Evolutionary conservation across 2,113 vertebrate genomes (phyloP), one percentile per base, ranked within the genome.

Genomic region (Colaptes auratus): DNA sequence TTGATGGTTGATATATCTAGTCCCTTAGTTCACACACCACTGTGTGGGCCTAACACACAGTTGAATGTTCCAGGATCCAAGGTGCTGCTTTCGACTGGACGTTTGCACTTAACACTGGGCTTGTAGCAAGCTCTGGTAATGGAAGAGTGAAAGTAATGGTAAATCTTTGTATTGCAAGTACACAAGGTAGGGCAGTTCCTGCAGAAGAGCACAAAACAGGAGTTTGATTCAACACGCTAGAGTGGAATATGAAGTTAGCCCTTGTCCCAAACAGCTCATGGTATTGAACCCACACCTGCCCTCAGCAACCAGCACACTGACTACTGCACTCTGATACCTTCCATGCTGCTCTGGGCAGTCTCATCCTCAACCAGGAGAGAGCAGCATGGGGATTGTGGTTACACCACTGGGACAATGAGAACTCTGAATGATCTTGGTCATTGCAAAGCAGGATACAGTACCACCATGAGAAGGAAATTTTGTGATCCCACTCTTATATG

Each of bases 11-110:
- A 53, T n/a, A 36, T 28, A 27, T 27, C 23, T 11, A 80, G 50
- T 39, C 50, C 58, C 27, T 72, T 44, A 48, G 44, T 59, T 74
- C 50, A 87, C 25, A 25, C 1, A 2, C n/a, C 16, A 7, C 10
- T 80, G 63, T 50, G 30, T 42, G 21, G 30, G 17, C 24, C 50
- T 28, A 20, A 28, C 1, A 0, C 0, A 0, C 7, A 64, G 20
- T 27, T 52, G 31, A 56, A 48, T 7, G 23, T 44, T 44, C 16
- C 13, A 67, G 42, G 7, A 4, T n/a, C 16, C n/a, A 48, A 70
- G 24, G 9, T 10, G 31, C 27, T 73, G 31, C 23, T 78, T 82
- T 56, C 28, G 60, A 16, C 31, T 63, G 33, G 27, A 66, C 18
- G 27, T 35, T 23, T 73, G 35, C 31, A 27, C 28, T 31, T 59